Evolutionary conservation across 2,113 vertebrate genomes (phyloP), one percentile per base, ranked within the genome.

Genomic region (Cyprinodon tularosa): DNA sequence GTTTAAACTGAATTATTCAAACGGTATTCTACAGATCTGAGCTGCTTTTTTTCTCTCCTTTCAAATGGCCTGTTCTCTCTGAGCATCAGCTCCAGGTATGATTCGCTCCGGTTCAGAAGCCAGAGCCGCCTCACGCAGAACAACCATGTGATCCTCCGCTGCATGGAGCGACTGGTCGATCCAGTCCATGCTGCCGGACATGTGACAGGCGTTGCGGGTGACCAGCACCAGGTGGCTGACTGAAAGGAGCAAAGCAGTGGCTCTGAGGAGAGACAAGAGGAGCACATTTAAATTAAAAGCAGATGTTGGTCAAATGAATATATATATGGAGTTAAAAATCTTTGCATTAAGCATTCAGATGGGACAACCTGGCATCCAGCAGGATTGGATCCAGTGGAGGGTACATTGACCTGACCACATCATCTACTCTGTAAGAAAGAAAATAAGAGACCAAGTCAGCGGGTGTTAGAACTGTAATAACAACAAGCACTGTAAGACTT

Each of bases 181-280:
- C 97, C 97, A 98, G 90, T 97, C 96, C 85, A 97, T 89, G 50
- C 95, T 96, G 20, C 96, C 95, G 0, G 96, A 95, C 89, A 97
- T 95, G 91, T 96, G 96, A 81, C 97, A 99, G 82, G 96, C 97
- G 3, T 96, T 97, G 74, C 96, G 95, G 13, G 96, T 98, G 90
- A 99, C 96, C 94, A 99, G 92, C 68, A 98, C 97, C 90, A 98
- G 92, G 78, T 98, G 97, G 84, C 96, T 98, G 85, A 98, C 97
- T 0, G 96, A 98, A 0, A 98, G 94, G 29, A 98, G 94, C 68
- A 98, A 88, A 4, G 97, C 97, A 0, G 96, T 96, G 0, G 96
- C 96, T 88, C 97, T 98, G 88, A 47, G 72, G 83, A 67, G 64
- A 39, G 63, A 77, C 13, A 12, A 2, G 40, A 68, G 4, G 65